Base-by-base conservation (phyloP, 2,797 vertebrate genomes). In the Falco naumanni region DNA sequence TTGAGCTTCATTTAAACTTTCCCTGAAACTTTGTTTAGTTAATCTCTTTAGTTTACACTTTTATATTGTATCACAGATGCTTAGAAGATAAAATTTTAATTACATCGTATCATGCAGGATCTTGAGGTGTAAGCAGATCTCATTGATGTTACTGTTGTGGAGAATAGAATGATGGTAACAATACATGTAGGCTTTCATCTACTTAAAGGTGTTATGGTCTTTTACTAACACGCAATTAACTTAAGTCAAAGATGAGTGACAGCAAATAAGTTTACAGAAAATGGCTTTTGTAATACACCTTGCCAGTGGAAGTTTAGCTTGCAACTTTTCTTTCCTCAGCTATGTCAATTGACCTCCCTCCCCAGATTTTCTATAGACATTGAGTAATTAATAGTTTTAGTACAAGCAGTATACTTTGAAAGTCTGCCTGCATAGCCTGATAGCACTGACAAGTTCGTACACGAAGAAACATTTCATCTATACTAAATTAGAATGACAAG, bases 351-450 rank as follows among this genome's bases (percentile, higher is more conserved):
- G 45, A 63, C 6, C 13, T 5, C 21, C 54, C 34, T 89, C 24
- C n/a, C 10, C 34, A 53, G 48, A 16, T 86, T 61, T 77, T 65
- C 28, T 4, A 3, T 31, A 45, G 22, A 12, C 0, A 0, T 11
- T 77, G 29, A 69, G n/a, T 78, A 56, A 71, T 48, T 41, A 34
- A 16, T 29, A 39, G 47, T 41, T 92, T 31, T 24, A 64, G 16
- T 66, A 21, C 13, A 48, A 71, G 47, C 51, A 63, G 4, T 7
- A 6, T 34, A 33, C 33, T 87, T 69, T 61, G 37, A 43, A 64
- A 31, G 31, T 41, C 45, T 60, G 1, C 37, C 21, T 90, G 14
- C 6, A 3, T 72, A 69, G 33, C 22, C 16, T 48, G 26, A 3
- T 43, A 39, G 13, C 29, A n/a, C 61, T 81, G 33, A 33, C 20